Evolutionary conservation across 2,113 vertebrate species (phyloP), one percentile per base, ranked within the genome.

Genomic region (Hemichromis elongatus): DNA sequence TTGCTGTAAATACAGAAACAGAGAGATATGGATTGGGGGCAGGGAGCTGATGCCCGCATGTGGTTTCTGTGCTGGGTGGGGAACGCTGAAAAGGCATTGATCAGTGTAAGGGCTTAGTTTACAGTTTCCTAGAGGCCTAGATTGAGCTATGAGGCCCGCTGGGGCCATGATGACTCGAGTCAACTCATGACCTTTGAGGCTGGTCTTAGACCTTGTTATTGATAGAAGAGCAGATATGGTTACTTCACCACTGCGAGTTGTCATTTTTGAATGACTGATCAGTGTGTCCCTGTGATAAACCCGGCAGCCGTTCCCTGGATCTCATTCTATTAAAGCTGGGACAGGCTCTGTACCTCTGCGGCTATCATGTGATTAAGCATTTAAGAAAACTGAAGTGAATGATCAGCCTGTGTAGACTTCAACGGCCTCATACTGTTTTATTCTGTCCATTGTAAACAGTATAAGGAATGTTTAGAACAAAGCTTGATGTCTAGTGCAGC

Each of bases 1-100:
- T 93, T 91, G 95, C 94, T 95, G 95, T 96, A 96, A 96, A 95
- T 95, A 96, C 95, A 94, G 94, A 92, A 92, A 93, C 82, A 82
- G 92, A 94, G 92, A 82, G 91, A 92, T 96, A 96, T 95, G 90
- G 95, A 96, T 96, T 83, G 79, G 88, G 89, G 90, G 89, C 86
- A 86, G 90, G 92, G 91, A 88, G 92, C 55, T 82, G 81, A 89
- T 66, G 90, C 89, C 91, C 91, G 89, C 91, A 92, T 94, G 95
- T 79, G 94, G 94, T 94, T 93, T 93, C 28, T 63, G 77, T 81
- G 90, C 84, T 7, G 82, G 88, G 87, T 85, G 88, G 86, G 91
- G 90, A 80, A 50, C 80, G 81, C 88, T 95, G 95, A 93, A 94
- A 93, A 91, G 86, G 35, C 93, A 96, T 96, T 95, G 96, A 96